These are phyloP conservation scores for Lepidurus apus DNA, from an alignment of 1,140 invertebrate genomes.

Conservation along the genomic window DNA sequence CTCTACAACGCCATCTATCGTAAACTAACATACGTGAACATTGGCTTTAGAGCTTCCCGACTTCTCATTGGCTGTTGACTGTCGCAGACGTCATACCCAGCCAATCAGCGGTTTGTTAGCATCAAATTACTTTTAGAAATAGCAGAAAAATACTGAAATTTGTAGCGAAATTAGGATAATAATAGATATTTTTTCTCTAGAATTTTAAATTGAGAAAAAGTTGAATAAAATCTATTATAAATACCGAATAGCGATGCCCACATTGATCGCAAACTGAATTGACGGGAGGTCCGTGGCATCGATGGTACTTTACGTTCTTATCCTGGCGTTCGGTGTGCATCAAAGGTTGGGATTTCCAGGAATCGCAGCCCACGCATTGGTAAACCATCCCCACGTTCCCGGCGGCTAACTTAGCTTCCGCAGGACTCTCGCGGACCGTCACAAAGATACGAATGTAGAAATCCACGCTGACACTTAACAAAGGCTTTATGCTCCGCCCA, in stretches of 20 bases:
- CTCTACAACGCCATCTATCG: no score
- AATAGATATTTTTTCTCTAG: slow-evolving; percentile 29
- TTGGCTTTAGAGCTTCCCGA: no score
- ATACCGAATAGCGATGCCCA: slow-evolving; percentile 62
- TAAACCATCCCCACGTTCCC: slow-evolving; percentile 67
- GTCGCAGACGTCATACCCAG: no score
- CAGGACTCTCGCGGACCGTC: slow-evolving; percentile 67
- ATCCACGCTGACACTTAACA: slow-evolving; percentile 88
- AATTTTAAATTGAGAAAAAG: slow-evolving; percentile 75
- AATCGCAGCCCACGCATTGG: slow-evolving; percentile 82
- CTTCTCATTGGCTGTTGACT: no score
- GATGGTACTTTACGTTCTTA: slow-evolving; percentile 54
- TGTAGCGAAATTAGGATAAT: no score
- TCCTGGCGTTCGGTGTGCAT: slow-evolving; percentile 42
- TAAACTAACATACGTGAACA: no score
- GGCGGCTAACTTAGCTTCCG: slow-evolving; percentile 74
- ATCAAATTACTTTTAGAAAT: no score
- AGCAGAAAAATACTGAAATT: no score
- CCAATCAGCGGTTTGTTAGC: no score
- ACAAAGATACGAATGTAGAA: slow-evolving; percentile 97
- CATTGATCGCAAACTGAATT: slow-evolving; percentile 68
- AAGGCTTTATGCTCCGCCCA: slow-evolving; percentile 83
- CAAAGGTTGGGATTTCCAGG: slow-evolving; percentile 66
- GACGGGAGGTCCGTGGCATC: slow-evolving; percentile 63
- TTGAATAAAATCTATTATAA: slow-evolving; percentile 89